These are phyloP conservation scores for Pterostichus madidus DNA, from an alignment of 2,888 invertebrate species.

Conservation along the genomic window DNA sequence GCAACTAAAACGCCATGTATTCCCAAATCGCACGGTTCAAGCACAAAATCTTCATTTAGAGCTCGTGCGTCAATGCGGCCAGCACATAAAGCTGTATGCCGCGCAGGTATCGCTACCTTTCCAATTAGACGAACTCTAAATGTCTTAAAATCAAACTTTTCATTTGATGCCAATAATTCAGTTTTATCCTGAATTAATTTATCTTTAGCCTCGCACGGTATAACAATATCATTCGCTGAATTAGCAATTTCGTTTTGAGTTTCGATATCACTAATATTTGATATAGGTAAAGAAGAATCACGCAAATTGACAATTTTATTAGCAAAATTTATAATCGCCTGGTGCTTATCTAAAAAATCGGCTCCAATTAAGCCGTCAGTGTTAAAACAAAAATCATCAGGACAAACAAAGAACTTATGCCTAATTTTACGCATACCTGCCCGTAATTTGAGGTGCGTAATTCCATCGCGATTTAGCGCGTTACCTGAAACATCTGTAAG, in stretches of 20 bases:
- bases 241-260: neutral
- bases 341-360: slow-evolving; percentile 49
- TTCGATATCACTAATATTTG: no score
- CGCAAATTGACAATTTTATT: neutral
- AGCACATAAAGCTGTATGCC: neutral
- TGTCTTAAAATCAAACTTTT: neutral
- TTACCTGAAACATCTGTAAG: slow-evolving; percentile 45
- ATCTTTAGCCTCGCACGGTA: no score
- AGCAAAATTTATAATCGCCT: neutral
- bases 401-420: slow-evolving; percentile 44
- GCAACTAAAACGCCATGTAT: slow-evolving; percentile 20
- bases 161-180: neutral
- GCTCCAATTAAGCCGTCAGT: slow-evolving; percentile 52
- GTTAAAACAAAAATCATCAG: slow-evolving; percentile 7
- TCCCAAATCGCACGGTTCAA: slow-evolving; percentile 15
- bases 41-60: slow-evolving; percentile 3
- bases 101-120: neutral
- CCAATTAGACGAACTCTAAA: neutral
- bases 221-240: no score
- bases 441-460: neutral
- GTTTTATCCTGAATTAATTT: no score
- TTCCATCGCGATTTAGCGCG: neutral
- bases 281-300: neutral
- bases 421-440: neutral
- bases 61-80: neutral